These are phyloP conservation scores for Willowsia nigromaculata DNA, from an alignment of 2,888 invertebrate genomes.

Conservation along the genomic window DNA sequence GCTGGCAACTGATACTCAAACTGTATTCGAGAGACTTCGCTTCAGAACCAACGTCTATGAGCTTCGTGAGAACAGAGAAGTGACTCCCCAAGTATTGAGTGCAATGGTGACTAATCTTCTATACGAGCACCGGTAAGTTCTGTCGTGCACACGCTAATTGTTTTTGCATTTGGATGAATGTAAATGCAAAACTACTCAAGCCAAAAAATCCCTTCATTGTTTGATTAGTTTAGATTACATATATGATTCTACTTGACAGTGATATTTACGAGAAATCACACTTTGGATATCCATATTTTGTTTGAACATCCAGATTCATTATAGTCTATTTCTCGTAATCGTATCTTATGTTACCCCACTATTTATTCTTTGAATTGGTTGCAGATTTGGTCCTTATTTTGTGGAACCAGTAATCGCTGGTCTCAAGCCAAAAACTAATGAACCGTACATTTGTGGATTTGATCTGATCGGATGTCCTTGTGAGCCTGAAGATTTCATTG, in stretches of 20 bases:
- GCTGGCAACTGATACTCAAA: slow-evolving; percentile 97
- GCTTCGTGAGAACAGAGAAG: slow-evolving; percentile 93
- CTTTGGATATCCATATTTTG: too few relatives aligned
- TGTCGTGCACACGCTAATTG: too few relatives aligned
- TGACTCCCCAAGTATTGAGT: slow-evolving; percentile 94
- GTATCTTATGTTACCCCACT: too few relatives aligned
- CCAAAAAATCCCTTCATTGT: too few relatives aligned
- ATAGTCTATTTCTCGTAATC: too few relatives aligned
- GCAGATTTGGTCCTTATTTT: slow-evolving; percentile 97
- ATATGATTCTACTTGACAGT: too few relatives aligned
- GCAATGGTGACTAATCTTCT: slow-evolving; percentile 96
- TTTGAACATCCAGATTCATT: too few relatives aligned
- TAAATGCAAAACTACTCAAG: too few relatives aligned
- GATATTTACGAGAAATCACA: too few relatives aligned
- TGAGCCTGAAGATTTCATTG: slow-evolving; percentile 96
- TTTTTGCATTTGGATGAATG: too few relatives aligned
- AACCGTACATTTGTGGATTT: slow-evolving; percentile 96
- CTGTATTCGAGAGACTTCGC: slow-evolving; percentile 93
- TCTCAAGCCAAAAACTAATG: slow-evolving; percentile 88
- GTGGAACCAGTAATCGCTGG: slow-evolving; percentile 98
- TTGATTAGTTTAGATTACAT: too few relatives aligned
- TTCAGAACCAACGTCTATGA: slow-evolving; percentile 97
- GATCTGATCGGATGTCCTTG: slow-evolving; percentile 96
- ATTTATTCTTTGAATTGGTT: too few relatives aligned
- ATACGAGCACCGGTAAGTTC: slow-evolving; percentile 88